Conservation (phyloP, 2,888 invertebrate genomes). For the Microplitis deprimator region DNA sequence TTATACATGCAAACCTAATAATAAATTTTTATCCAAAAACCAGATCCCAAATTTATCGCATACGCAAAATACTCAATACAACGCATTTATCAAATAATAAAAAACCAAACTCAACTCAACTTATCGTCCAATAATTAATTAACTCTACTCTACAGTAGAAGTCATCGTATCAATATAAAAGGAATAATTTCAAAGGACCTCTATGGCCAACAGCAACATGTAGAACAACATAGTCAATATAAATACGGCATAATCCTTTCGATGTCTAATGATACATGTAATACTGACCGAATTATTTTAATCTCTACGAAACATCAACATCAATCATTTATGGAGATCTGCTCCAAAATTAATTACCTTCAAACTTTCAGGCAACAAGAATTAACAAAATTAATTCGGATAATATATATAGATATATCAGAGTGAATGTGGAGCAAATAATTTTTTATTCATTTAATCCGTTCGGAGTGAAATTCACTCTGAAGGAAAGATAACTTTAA, state of each 20-base stretch:
- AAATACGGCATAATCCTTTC: constrained; percentile 19
- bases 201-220: neutral
- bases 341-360: neutral
- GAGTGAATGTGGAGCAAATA: too few relatives aligned
- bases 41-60: too few relatives aligned
- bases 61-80: neutral
- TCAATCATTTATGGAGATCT: constrained; percentile 14
- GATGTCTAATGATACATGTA: constrained; percentile 7
- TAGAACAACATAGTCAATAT: neutral
- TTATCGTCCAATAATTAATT: neutral
- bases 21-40: too few relatives aligned
- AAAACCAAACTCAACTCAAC: neutral
- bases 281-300: constrained; percentile 9
- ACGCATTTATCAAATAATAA: neutral
- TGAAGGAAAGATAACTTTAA: too few relatives aligned
- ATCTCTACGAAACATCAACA: neutral
- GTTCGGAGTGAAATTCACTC: too few relatives aligned
- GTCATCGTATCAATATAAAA: neutral
- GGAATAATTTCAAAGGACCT: neutral
- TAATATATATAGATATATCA: neutral
- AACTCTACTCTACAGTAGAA: neutral
- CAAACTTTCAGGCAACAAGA: neutral
- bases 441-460: too few relatives aligned
- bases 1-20: too few relatives aligned
- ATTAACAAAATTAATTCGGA: neutral